Evolutionary conservation across 1,140 invertebrate species (phyloP), one percentile per base, ranked within the genome.

Genomic region (Leptonema lineaticorne): DNA sequence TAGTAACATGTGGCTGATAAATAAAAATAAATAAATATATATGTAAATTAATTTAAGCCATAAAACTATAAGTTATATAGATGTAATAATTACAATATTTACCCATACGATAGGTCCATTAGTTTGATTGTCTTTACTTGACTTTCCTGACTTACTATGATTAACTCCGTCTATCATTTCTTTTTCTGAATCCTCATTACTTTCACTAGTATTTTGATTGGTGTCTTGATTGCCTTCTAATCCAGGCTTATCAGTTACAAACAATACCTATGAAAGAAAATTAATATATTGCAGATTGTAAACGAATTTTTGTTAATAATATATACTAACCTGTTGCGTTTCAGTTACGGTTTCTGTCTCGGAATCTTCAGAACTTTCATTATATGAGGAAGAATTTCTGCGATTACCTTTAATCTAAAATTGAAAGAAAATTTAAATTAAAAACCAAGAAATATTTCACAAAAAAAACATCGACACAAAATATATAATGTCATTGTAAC

Each of bases 311-410:
- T 41, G 16, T 41, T n/a, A n/a, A 4, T 41, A 11, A 50, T 28
- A 66, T 53, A 53, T 63, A 62, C 9, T 29, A 22, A 62, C 59
- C 20, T 62, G 59, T 45, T 83, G 80, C 26, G 81, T 82, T 76
- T 83, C 81, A n/a, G 79, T 81, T 48, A 82, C 78, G 37, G 79
- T 78, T 72, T 83, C 81, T 53, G 78, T 76, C 68, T 83, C 81
- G 14, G 81, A 83, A 67, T 82, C 81, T 71, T 83, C 81, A 20
- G 81, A 82, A 67, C 80, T 82, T 75, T 81, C 80, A n/a, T 78
- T 79, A 57, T 76, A 70, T 9, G 65, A 50, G 1, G 71, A 60
- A 2, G 65, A 65, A 57, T 72, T 68, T n/a, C 60, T 37, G 16
- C 60, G 50, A n/a, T 69, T 81, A 73, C 79, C 81, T 77, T 81